Percentiles rank a stretch among this genome's conserved stretches.
phyloP scores from a whole-genome alignment of 2,888 invertebrate species.

The Nymphalis urticae region DNA sequence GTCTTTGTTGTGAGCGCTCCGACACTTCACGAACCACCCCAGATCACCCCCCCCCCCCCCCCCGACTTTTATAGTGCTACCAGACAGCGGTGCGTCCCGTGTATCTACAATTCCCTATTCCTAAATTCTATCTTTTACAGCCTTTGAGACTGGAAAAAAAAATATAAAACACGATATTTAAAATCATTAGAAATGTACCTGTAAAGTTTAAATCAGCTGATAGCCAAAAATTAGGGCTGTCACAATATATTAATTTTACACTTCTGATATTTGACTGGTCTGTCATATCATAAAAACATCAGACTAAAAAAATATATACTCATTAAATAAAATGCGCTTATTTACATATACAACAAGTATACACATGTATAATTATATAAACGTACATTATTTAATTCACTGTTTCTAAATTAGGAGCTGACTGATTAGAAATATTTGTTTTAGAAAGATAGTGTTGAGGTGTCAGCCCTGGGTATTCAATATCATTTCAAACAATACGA shows the following conservation, averaged over 20 bases:
- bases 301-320: constrained; percentile 2
- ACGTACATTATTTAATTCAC: too few relatives aligned
- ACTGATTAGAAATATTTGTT: too few relatives aligned
- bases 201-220: constrained; percentile 2
- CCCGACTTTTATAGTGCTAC: constrained; percentile 17
- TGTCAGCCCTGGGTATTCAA: not conserved
- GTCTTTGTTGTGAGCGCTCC: not conserved
- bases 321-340: too few relatives aligned
- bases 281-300: constrained; percentile 4
- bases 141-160: not conserved
- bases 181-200: not conserved
- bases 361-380: too few relatives aligned
- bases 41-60: constrained; percentile 4
- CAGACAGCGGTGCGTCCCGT: constrained; percentile 19
- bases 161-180: not conserved
- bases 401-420: too few relatives aligned
- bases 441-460: not conserved
- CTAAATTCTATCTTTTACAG: constrained; percentile 1
- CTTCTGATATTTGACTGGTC: not conserved
- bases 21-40: not conserved
- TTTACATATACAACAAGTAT: too few relatives aligned
- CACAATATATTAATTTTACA: not conserved
- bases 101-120: not conserved
- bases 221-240: constrained; percentile 5
- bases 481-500: not conserved